phyloP scores from a whole-genome alignment of 2,888 invertebrate genomes.

The Meghimatium bilineatum region DNA sequence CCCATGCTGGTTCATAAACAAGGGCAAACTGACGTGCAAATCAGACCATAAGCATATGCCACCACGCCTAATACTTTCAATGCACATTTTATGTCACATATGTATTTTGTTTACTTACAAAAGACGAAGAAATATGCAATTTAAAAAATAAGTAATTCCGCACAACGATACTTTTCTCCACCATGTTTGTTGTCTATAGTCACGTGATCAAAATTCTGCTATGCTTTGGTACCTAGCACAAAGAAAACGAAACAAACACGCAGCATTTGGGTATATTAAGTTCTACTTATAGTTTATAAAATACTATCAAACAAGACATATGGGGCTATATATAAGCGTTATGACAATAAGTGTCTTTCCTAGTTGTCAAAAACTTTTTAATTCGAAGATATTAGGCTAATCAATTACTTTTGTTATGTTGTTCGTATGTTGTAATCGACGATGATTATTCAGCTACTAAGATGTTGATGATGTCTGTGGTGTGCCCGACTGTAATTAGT shows the following conservation, averaged over 20 bases:
- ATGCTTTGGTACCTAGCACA: not conserved
- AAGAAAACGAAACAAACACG: not conserved
- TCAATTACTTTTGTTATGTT: too few relatives aligned
- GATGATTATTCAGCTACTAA: too few relatives aligned
- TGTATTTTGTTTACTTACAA: not conserved
- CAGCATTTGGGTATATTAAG: too few relatives aligned
- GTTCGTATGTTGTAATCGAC: too few relatives aligned
- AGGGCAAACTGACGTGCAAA: not conserved
- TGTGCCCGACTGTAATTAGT: too few relatives aligned
- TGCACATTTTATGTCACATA: not conserved
- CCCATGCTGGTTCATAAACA: not conserved
- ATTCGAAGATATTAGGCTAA: too few relatives aligned
- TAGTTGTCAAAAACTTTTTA: too few relatives aligned
- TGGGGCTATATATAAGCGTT: too few relatives aligned
- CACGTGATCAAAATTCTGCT: constrained; percentile 42
- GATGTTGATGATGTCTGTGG: too few relatives aligned
- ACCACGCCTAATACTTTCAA: not conserved
- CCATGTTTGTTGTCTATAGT: constrained; percentile 41
- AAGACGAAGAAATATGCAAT: not conserved
- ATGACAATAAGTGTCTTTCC: too few relatives aligned
- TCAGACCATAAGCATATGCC: not conserved
- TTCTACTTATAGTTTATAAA: too few relatives aligned
- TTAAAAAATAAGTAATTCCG: not conserved
- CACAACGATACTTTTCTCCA: constrained; percentile 22
- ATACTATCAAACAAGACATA: too few relatives aligned